Conservation (phyloP, 2,888 invertebrate species). For the Pristionchus exspectatus region DNA sequence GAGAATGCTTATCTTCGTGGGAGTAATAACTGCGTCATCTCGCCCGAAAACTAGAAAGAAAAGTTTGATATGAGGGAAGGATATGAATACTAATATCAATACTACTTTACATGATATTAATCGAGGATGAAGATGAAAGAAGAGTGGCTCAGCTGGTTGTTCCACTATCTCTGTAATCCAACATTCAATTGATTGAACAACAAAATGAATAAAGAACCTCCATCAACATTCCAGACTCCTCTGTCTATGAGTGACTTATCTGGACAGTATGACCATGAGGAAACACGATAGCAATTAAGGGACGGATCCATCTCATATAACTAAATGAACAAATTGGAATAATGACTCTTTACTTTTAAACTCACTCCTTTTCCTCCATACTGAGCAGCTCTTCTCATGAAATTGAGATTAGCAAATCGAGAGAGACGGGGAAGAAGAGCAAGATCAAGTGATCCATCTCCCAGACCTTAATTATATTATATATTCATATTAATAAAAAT, state of each 20-base stretch:
- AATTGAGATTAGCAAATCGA: constrained; percentile 74
- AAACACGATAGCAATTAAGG: constrained; percentile 74
- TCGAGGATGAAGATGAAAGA: constrained; percentile 76
- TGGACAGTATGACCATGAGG: constrained; percentile 75
- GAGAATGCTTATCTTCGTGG: constrained; percentile 69
- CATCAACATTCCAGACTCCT: constrained; percentile 78
- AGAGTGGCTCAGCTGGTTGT: constrained; percentile 73
- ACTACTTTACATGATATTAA: constrained; percentile 66
- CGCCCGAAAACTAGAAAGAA: constrained; percentile 68
- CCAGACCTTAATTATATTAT: constrained; percentile 63
- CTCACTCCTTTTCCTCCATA: constrained; percentile 75
- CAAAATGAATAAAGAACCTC: constrained; percentile 54
- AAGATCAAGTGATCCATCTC: constrained; percentile 77
- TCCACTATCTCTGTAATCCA: constrained; percentile 70
- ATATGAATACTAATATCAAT: no score
- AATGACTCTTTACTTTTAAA: neutral
- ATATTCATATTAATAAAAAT: no score
- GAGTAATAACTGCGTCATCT: constrained; percentile 74
- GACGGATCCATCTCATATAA: constrained; percentile 67
- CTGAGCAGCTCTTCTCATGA: constrained; percentile 77
- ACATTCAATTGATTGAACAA: neutral
- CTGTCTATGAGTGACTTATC: constrained; percentile 66
- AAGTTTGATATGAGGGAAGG: no score
- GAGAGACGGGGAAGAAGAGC: constrained; percentile 74
- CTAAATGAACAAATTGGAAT: constrained; percentile 55